Evolutionary conservation across 2,113 vertebrate species (phyloP), one percentile per base, ranked within the genome.

Genomic region (Aramus guarauna): DNA sequence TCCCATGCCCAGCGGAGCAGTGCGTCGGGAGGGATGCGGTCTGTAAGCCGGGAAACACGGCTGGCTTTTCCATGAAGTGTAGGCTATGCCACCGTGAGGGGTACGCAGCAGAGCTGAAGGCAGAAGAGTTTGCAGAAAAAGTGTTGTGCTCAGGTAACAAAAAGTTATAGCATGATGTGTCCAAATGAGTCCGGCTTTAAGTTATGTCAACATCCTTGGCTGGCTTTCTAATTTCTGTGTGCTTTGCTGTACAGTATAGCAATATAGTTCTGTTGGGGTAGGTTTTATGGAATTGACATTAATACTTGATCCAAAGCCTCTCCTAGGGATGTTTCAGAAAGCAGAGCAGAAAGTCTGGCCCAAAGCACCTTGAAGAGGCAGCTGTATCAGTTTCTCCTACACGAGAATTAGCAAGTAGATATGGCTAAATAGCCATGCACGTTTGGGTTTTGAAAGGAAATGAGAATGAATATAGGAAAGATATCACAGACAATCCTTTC

Each of bases 1-100:
- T 66, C 74, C 56, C 12, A 2, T 0, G 6, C 20, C 34, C 59
- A n/a, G 41, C 0, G 4, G 32, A 64, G 23, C 21, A 11, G 7
- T 16, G 0, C 1, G 0, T 4, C 0, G 0, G 80, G 32, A 83
- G 43, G n/a, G 53, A 41, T 36, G 48, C 1, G 6, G n/a, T 15
- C 64, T 64, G 50, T 45, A 43, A 66, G 20, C 23, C 5, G 3
- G 75, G 58, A 64, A 74, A 37, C 32, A 17, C 0, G 15, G n/a
- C 29, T 67, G 56, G 39, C 22, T 73, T 59, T 77, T 73, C 63
- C 81, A 24, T 0, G 2, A 39, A 69, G 26, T 1, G 0, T 2
- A 0, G 41, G 56, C 10, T 2, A 14, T 0, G 0, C 50, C 9
- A 8, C 48, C 26, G 9, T 4, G 34, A 58, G 22, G 3, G 1